Evolutionary conservation across 1,140 invertebrate genomes (phyloP).

Genomic region (Vanessa tameamea): DNA sequence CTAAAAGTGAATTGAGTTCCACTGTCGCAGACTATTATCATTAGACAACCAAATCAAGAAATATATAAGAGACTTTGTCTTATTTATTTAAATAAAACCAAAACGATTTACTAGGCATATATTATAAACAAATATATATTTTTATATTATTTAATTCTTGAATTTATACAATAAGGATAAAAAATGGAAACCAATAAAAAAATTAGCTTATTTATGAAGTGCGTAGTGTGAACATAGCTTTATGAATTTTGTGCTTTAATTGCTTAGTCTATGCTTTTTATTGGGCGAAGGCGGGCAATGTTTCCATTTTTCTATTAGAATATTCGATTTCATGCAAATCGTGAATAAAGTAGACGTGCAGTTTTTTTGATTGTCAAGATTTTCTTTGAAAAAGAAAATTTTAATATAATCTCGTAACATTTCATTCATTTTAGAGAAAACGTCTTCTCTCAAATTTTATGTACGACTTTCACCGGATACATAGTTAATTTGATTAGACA

Average conservation of each 20-base stretch:
- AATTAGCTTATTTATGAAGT: not conserved
- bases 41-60: too few relatives aligned
- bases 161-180: too few relatives aligned
- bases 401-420: slow-evolving; percentile 37
- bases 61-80: too few relatives aligned
- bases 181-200: not conserved
- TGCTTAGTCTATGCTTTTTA: slow-evolving; percentile 63
- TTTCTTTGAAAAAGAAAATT: slow-evolving; percentile 51
- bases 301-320: slow-evolving; percentile 35
- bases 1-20: too few relatives aligned
- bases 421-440: slow-evolving; percentile 37
- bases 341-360: slow-evolving; percentile 56
- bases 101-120: too few relatives aligned
- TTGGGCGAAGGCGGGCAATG: slow-evolving; percentile 45
- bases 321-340: slow-evolving; percentile 62
- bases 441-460: slow-evolving; percentile 44
- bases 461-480: slow-evolving; percentile 75
- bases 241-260: slow-evolving; percentile 19
- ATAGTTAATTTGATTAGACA: slow-evolving; percentile 74
- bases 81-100: too few relatives aligned
- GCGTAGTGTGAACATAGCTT: slow-evolving; percentile 14
- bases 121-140: too few relatives aligned
- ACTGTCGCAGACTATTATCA: too few relatives aligned
- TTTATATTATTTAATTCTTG: too few relatives aligned
- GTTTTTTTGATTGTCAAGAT: slow-evolving; percentile 52